Evolutionary conservation across 2,797 vertebrate genomes (phyloP).

Genomic region (Pangasius djambal): DNA sequence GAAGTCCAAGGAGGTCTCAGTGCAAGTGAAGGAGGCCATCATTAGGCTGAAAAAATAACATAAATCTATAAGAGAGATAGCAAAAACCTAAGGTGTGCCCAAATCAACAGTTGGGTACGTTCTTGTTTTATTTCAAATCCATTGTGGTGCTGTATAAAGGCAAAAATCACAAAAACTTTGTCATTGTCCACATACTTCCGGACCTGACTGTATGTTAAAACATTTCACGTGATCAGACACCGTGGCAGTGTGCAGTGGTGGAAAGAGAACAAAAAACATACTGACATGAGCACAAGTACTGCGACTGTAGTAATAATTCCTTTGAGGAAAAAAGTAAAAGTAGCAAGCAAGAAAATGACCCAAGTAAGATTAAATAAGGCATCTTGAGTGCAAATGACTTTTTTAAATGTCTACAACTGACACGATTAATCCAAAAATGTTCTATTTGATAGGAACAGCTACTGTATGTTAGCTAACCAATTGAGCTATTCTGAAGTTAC

Average conservation of each 20-base stretch:
- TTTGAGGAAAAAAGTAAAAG: neutral
- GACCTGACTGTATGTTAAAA: neutral
- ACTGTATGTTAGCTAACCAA: neutral
- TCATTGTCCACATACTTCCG: no score
- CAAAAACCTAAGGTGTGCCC: no score
- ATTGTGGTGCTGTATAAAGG: no score
- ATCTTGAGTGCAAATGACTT: neutral
- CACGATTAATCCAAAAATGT: neutral
- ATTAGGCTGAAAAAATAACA: no score
- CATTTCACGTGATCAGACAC: conserved; percentile 31
- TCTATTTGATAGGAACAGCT: neutral
- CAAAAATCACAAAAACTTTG: no score
- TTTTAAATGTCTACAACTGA: neutral
- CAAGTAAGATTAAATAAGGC: neutral
- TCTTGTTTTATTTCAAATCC: no score
- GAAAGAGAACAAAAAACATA: neutral
- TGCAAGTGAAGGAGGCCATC: no score
- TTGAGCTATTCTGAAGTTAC: neutral
- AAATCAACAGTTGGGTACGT: no score
- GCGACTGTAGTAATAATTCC: neutral
- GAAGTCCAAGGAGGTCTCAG: no score
- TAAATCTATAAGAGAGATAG: no score
- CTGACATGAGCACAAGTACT: neutral
- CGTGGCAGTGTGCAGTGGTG: neutral
- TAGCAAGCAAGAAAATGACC: neutral